Evolutionary conservation across 2,113 vertebrate genomes (phyloP), one percentile per base, ranked within the genome.

Genomic region (Alethe diademata): DNA sequence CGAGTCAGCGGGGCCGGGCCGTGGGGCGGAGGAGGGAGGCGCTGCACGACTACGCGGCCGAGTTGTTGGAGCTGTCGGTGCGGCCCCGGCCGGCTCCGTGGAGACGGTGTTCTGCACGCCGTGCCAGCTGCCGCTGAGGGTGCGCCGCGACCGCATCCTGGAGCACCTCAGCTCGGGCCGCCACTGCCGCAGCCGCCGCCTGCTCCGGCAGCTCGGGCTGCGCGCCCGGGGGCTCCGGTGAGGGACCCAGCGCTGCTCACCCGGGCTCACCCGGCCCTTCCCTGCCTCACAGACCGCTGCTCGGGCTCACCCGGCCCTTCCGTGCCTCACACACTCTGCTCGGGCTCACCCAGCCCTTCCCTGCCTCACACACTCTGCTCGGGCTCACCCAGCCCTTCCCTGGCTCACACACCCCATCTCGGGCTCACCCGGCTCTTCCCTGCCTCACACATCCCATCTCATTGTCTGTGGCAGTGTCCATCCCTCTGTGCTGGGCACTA

Each of bases 91-190:
- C 26, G 69, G 35, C 9, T 25, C 58, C 2, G 33, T 43, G 86
- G 58, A 50, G 66, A 79, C 66, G 58, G 58, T 57, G 50, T 9
- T 72, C 4, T 57, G 66, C 42, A 79, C 50, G 0, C 51, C 42
- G 50, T 79, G 85, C 65, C 84, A 69, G 73, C 72, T 45, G 64
- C 74, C 85, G 1, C n/a, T 87, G 23, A 26, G 65, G 73, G 56
- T 62, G 84, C 74, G 84, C 73, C 85, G 74, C 40, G 48, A 71
- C n/a, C 74, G 85, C 85, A 56, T 88, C 85, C 56, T 61, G 74
- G 48, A 71, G 85, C 85, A 29, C 66, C 85, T 64, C 48, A 64
- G 66, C 84, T 70, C 84, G 50, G 70, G 82, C 82, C 70, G 82
- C 35, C 82, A 65, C 82, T 74, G 81, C 81, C 70, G 81, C 58